Conservation (phyloP, 1,140 invertebrate genomes). For the Nixonia krombeini region DNA sequence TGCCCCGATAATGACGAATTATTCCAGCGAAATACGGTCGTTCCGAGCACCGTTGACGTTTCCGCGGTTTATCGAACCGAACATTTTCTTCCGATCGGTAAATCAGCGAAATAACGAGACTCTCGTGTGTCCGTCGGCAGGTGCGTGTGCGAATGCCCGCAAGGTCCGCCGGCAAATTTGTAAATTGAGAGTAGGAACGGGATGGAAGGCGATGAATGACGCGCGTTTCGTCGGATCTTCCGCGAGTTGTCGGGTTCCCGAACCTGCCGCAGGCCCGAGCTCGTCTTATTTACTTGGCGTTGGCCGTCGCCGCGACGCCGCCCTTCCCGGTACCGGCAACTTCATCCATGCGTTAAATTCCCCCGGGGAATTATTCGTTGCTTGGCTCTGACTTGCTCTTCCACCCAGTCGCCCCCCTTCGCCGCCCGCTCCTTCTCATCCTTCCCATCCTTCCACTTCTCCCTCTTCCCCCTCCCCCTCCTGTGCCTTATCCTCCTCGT, state of each 20-base stretch:
- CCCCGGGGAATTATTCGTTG: slow-evolving; percentile 59
- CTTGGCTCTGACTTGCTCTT: slow-evolving; percentile 16
- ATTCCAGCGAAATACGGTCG: too few species aligned
- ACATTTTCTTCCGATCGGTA: too few species aligned
- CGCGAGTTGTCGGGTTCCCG: slow-evolving; percentile 53
- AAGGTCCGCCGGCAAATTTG: too few species aligned
- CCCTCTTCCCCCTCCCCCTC: too few species aligned
- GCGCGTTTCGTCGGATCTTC: slow-evolving; percentile 9
- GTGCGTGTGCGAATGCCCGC: too few species aligned
- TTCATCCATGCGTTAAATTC: slow-evolving; percentile 68
- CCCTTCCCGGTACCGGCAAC: slow-evolving; percentile 43
- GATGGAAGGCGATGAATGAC: background rate
- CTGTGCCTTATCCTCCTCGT: too few species aligned
- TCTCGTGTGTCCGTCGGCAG: too few species aligned
- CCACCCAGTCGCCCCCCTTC: slow-evolving; percentile 1
- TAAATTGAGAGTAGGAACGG: too few species aligned
- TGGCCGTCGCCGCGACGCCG: slow-evolving; percentile 36
- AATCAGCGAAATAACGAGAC: too few species aligned
- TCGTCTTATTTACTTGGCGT: slow-evolving; percentile 57
- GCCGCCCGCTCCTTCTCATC: slow-evolving; percentile 8
- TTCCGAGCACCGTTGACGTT: too few species aligned
- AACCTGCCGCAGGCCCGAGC: slow-evolving; percentile 43
- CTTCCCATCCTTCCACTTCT: background rate
- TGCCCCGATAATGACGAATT: too few species aligned
- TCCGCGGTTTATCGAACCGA: too few species aligned